Evolutionary conservation across 2,888 invertebrate species (phyloP), one percentile per base, ranked within the genome.

Genomic region (Melinaea marsaeus): DNA sequence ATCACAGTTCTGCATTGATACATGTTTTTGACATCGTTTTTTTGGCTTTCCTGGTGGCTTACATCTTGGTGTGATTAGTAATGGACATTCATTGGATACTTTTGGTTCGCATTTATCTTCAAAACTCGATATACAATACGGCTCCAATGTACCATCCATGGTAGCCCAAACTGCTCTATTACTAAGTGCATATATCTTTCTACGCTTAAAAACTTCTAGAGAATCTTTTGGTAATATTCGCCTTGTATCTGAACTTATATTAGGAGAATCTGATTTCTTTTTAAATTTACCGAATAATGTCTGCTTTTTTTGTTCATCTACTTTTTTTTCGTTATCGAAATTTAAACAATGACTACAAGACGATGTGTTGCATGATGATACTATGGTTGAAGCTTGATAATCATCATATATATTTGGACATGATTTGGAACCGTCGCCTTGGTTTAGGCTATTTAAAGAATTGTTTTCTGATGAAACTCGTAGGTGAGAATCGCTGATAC

Each of bases 221-320:
- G 89, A 88, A 73, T 89, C 88, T 73, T 88, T 88, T 0, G 88
- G 86, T 2, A 72, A 51, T 0, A 79, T 32, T 55, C 86, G 76
- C 60, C 64, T 78, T 4, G 55, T 68, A 13, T 63, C 64, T 37
- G 70, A 57, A 59, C 72, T 71, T n/a, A 66, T 55, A 48, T 70
- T 67, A 42, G 57, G 56, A 7, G 55, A 34, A 6, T 64, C 56
- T 32, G 56, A 61, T 2, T 60, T 56, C 55, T 72, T 75, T 6
- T 72, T 76, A 3, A 76, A 71, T 65, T 73, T 83, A 11, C 63
- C 71, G 0, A 77, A 71, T 48, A 78, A 63, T 55, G 77, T 79
- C 1, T 61, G 62, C 58, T 68, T 66, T 32, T 64, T 65, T 13
- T 60, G 59, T 33, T 71, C 61, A 13, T 72, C 65, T 33, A 56